These are phyloP conservation scores for Turnix velox DNA, from an alignment of 2,113 vertebrate species.

Conservation along the genomic window DNA sequence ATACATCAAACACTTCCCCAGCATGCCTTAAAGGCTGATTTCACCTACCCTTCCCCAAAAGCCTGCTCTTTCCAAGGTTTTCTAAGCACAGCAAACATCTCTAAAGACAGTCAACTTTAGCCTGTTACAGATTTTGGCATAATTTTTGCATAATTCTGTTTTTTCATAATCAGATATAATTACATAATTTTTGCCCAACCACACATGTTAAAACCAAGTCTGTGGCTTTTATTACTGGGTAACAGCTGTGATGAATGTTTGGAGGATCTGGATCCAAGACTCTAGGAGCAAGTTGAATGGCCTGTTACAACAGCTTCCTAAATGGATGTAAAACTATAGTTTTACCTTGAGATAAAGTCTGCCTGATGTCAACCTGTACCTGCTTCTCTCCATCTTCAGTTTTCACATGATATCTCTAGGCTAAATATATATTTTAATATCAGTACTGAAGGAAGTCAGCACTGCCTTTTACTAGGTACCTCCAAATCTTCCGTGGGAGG, in stretches of 20 bases:
- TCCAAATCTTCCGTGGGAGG: background rate
- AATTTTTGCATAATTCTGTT: background rate
- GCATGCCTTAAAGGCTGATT: background rate
- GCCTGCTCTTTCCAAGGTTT: background rate
- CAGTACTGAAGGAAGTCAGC: background rate
- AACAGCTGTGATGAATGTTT: background rate
- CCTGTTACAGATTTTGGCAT: background rate
- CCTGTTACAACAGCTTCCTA: background rate
- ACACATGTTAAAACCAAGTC: background rate
- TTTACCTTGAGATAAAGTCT: background rate
- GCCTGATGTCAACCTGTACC: background rate
- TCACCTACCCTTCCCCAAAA: background rate
- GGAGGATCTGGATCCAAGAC: background rate
- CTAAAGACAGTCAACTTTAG: background rate
- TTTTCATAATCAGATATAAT: background rate
- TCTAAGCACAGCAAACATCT: rapidly evolving
- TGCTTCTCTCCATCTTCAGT: background rate
- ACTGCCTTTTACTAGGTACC: background rate
- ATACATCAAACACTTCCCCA: background rate
- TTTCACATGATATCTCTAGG: background rate
- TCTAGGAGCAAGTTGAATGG: background rate
- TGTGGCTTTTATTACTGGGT: background rate
- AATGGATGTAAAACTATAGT: background rate
- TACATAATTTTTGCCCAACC: background rate
- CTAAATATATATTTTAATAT: constrained; percentile 8